Percentiles rank a stretch among this genome's conserved stretches.
Evolutionary conservation across 2,888 invertebrate species (phyloP).

Genomic region (Vanessa cardui): DNA sequence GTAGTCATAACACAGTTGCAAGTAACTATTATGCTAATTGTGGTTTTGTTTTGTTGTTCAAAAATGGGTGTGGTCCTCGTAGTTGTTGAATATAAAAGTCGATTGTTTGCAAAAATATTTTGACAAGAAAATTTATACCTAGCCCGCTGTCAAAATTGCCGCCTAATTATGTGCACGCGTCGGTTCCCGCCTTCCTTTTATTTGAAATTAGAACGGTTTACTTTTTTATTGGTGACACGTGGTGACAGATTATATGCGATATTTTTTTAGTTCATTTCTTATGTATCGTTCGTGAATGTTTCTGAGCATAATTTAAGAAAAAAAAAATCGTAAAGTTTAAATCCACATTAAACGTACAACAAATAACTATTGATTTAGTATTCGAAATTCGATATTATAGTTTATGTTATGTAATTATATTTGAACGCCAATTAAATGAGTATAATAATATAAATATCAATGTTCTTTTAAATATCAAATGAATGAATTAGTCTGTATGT

Average conservation of each 20-base stretch:
- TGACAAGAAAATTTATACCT: slow-evolving; percentile 78
- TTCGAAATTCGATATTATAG: too few relatives aligned
- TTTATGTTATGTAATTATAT: too few relatives aligned
- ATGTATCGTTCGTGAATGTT: too few relatives aligned
- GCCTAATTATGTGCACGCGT: slow-evolving; percentile 69
- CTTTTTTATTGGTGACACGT: slow-evolving; percentile 77
- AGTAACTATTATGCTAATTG: slow-evolving; percentile 80
- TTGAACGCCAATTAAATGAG: too few relatives aligned
- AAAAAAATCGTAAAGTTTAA: too few relatives aligned
- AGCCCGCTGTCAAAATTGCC: slow-evolving; percentile 71
- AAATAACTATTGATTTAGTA: too few relatives aligned
- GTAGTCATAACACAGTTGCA: slow-evolving; percentile 45
- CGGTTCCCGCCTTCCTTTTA: slow-evolving; percentile 63
- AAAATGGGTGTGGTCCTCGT: slow-evolving; percentile 60
- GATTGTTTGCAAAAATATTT: slow-evolving; percentile 82
- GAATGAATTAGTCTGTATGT: slow-evolving; percentile 39
- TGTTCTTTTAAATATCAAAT: slow-evolving; percentile 1
- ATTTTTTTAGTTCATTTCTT: too few relatives aligned
- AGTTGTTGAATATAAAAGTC: slow-evolving; percentile 54
- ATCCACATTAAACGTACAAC: too few relatives aligned
- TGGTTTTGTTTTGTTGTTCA: slow-evolving; percentile 78
- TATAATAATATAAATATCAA: too few relatives aligned
- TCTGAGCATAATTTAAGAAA: too few relatives aligned
- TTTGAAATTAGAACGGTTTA: slow-evolving; percentile 74
- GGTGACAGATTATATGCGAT: slow-evolving; percentile 47